A percentile compares a stretch with the other conserved stretches of the same genome.
Evolutionary conservation across 2,113 vertebrate species (phyloP).

Genomic region (Jaculus jaculus): DNA sequence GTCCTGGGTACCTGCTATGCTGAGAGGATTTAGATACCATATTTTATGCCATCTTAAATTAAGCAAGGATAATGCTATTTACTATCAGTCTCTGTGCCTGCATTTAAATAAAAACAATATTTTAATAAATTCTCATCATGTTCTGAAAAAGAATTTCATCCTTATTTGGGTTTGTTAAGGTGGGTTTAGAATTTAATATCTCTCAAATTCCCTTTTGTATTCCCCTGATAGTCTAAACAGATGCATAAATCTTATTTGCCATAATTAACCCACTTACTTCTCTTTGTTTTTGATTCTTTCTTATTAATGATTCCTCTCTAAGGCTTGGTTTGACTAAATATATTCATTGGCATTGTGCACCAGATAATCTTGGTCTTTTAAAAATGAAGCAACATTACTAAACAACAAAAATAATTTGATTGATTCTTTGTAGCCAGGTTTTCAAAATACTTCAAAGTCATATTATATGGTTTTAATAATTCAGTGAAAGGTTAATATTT

Average conservation of each 20-base stretch:
- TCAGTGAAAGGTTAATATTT: slow-evolving; percentile 81
- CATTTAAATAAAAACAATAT: slow-evolving; percentile 55
- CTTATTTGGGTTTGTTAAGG: slow-evolving; percentile 45
- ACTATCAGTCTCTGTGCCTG: not conserved
- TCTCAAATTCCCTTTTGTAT: slow-evolving; percentile 59
- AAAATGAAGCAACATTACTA: slow-evolving; percentile 72
- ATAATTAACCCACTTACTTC: slow-evolving; percentile 72
- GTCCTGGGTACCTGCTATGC: not conserved
- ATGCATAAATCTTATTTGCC: slow-evolving; percentile 65
- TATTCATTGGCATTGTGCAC: slow-evolving; percentile 63
- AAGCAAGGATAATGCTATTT: not conserved
- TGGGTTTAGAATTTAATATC: slow-evolving; percentile 53
- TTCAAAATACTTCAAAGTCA: slow-evolving; percentile 78
- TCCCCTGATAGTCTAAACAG: slow-evolving; percentile 55
- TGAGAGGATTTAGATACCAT: not conserved
- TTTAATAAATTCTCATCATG: not conserved
- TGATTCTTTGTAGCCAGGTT: slow-evolving; percentile 79
- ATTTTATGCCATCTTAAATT: not conserved
- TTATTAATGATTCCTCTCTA: slow-evolving; percentile 69
- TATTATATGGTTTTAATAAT: slow-evolving; percentile 78
- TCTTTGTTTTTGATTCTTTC: slow-evolving; percentile 68
- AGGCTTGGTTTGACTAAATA: slow-evolving; percentile 58
- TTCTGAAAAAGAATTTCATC: slow-evolving; percentile 23
- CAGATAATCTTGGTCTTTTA: slow-evolving; percentile 76
- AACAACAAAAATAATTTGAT: slow-evolving; percentile 79